These are phyloP conservation scores for Zelostemma sp. DNA, from an alignment of 1,140 invertebrate species.

Conservation along the genomic window DNA sequence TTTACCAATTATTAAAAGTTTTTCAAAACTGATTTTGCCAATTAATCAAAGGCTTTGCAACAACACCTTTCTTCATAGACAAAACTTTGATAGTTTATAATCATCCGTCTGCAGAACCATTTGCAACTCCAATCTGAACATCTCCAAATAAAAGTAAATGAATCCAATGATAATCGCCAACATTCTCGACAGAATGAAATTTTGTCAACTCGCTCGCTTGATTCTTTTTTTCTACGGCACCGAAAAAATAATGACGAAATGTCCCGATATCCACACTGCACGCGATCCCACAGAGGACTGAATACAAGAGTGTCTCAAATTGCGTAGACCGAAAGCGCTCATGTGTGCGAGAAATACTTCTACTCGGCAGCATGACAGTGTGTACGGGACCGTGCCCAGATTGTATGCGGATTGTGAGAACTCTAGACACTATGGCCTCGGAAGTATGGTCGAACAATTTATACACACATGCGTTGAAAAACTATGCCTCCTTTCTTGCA, in stretches of 20 bases:
- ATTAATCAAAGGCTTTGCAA: no score
- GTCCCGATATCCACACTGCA: constrained; percentile 16
- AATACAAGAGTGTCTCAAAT: constrained; percentile 21
- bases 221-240: neutral
- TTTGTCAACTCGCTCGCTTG: no score
- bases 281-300: constrained; percentile 39
- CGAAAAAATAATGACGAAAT: constrained; percentile 2
- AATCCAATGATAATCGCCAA: constrained; percentile 58
- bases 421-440: constrained; percentile 31
- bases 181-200: constrained; percentile 44
- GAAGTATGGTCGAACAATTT: constrained; percentile 44
- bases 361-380: neutral
- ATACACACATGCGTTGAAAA: constrained; percentile 7
- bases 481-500: constrained; percentile 28
- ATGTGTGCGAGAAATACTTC: constrained; percentile 20
- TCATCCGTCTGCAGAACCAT: constrained; percentile 55
- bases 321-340: constrained; percentile 14
- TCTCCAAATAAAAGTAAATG: constrained; percentile 57
- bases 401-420: constrained; percentile 35
- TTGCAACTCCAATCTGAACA: constrained; percentile 59
- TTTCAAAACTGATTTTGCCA: no score
- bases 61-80: constrained; percentile 30
- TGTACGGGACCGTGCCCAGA: constrained; percentile 9
- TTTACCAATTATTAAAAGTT: no score
- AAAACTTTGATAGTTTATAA: constrained; percentile 58